phyloP scores from a whole-genome alignment of 37 sponge, comb jelly and placozoan genomes.

The Spongilla lacustris region DNA sequence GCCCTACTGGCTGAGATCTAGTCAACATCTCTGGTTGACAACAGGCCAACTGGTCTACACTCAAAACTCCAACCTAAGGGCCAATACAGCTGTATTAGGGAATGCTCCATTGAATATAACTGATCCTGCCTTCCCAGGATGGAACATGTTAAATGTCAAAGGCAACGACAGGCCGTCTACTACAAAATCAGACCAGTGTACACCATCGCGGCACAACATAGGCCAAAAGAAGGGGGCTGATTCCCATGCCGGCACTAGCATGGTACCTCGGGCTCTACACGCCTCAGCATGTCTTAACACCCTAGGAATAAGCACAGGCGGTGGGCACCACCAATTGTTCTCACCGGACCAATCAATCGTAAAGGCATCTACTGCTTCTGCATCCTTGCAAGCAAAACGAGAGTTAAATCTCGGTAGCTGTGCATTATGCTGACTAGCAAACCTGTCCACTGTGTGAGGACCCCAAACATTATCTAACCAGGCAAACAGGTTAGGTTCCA shows the following conservation, averaged over 20 bases:
- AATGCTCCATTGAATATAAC: not conserved
- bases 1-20: too few species aligned
- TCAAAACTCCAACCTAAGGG: not conserved
- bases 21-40: too few species aligned
- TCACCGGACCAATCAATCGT: conserved; percentile 36
- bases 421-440: conserved; percentile 16
- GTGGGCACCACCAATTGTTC: conserved; percentile 42
- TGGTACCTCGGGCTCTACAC: conserved; percentile 17
- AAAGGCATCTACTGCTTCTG: conserved; percentile 53
- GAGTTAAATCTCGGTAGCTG: conserved; percentile 16
- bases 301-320: too few species aligned
- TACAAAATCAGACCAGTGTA: conserved; percentile 31
- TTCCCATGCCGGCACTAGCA: conserved; percentile 38
- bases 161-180: too few species aligned
- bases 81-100: conserved; percentile 19
- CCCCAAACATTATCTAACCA: conserved; percentile 28
- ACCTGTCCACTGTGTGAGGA: conserved; percentile 49
- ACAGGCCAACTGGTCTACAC: too few species aligned
- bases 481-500: conserved; percentile 6
- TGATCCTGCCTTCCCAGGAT: not conserved
- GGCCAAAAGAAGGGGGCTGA: conserved; percentile 59
- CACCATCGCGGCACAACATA: conserved; percentile 21
- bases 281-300: too few species aligned
- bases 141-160: not conserved
- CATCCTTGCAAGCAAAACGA: conserved; percentile 9